These are phyloP conservation scores for Cepphus grylle DNA, from an alignment of 2,113 vertebrate genomes.

Conservation along the genomic window DNA sequence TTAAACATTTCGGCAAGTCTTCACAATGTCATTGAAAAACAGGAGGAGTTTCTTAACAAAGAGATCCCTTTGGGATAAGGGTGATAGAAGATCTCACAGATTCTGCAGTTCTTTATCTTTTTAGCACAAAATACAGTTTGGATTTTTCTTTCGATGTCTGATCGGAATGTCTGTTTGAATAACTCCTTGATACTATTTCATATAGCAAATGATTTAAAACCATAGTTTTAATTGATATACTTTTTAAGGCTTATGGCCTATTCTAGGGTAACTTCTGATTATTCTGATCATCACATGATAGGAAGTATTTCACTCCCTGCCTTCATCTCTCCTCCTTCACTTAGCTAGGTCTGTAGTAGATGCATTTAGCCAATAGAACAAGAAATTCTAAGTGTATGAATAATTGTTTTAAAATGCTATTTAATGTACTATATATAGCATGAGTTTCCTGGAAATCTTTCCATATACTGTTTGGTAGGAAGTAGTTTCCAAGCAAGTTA, in stretches of 20 bases:
- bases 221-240: not conserved
- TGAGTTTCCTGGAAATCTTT: conserved; percentile 50
- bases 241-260: not conserved
- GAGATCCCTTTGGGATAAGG: not conserved
- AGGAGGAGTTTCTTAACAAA: not conserved
- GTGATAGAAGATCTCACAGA: not conserved
- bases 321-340: not conserved
- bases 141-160: not conserved
- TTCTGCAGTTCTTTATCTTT: not conserved
- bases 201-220: not conserved
- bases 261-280: not conserved
- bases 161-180: not conserved
- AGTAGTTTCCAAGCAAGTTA: conserved; percentile 40
- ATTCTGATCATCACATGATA: not conserved
- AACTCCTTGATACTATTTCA: not conserved
- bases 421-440: conserved; percentile 25
- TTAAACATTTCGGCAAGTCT: not conserved
- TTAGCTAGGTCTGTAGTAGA: not conserved
- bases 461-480: conserved; percentile 4
- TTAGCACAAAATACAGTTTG: not conserved
- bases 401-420: conserved; percentile 26
- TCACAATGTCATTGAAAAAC: not conserved
- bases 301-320: not conserved
- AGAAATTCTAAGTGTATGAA: conserved; percentile 2
- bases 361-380: conserved; percentile 29